A percentile compares a stretch with the other conserved stretches of the same genome.
These are phyloP conservation scores for Falcunculus frontatus DNA, from an alignment of 2,113 vertebrate species.

Conservation along the genomic window DNA sequence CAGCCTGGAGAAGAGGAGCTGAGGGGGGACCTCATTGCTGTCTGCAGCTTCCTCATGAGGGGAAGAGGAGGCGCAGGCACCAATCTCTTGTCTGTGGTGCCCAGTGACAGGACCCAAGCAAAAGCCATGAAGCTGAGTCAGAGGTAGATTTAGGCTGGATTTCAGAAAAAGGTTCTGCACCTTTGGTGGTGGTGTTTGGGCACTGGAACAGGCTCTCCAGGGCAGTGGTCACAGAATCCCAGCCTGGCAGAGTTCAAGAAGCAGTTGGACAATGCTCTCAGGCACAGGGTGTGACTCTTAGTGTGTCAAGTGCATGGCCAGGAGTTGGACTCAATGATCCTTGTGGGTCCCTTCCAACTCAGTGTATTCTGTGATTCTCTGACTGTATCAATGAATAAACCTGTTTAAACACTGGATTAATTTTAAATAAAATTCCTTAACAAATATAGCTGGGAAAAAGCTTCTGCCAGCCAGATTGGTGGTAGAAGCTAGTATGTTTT, in stretches of 20 bases:
- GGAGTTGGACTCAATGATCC: not conserved
- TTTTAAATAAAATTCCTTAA: not conserved
- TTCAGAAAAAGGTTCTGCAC: not conserved
- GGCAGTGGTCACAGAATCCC: not conserved
- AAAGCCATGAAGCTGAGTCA: not conserved
- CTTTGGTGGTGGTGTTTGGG: accelerated
- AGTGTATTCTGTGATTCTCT: accelerated
- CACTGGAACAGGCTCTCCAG: too few relatives aligned
- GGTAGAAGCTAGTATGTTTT: not conserved
- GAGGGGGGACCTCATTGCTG: too few relatives aligned
- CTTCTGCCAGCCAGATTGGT: not conserved
- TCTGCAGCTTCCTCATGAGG: not conserved
- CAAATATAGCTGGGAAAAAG: not conserved
- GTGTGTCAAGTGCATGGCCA: not conserved
- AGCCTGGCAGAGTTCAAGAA: not conserved
- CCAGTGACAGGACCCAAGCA: accelerated
- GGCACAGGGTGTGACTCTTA: too few relatives aligned
- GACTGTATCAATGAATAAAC: not conserved
- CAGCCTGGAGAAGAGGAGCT: not conserved
- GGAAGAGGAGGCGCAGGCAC: not conserved
- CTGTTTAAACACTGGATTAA: not conserved
- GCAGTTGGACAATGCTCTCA: not conserved
- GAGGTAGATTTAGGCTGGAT: not conserved
- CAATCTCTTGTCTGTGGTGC: not conserved
- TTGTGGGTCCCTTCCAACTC: not conserved